Conservation (phyloP, 2,888 invertebrate genomes). For the Lithophane leautieri region DNA sequence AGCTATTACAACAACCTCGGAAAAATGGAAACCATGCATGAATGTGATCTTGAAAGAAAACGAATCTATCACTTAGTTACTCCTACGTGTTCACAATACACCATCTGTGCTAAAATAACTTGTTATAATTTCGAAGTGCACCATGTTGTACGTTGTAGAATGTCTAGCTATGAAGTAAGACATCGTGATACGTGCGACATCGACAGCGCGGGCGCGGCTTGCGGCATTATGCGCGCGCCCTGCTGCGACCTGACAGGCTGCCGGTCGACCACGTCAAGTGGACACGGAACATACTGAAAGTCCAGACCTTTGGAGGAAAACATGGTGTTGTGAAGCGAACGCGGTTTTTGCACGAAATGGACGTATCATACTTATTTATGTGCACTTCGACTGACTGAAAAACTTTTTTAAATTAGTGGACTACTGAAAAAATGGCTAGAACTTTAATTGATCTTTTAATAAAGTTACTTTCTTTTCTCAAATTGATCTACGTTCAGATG, state of each 20-base stretch:
- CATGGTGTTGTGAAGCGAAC: neutral
- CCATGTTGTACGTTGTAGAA: constrained; percentile 6
- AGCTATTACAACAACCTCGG: neutral
- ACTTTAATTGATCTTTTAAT: neutral
- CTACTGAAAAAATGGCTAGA: neutral
- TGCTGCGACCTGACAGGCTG: constrained; percentile 28
- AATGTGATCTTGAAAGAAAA: neutral
- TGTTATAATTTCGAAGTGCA: constrained; percentile 3
- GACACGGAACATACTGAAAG: neutral
- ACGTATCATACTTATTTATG: neutral
- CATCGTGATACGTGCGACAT: constrained; percentile 15
- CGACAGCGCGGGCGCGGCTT: constrained; percentile 15
- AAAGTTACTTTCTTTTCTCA: neutral
- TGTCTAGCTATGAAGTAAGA: constrained; percentile 22
- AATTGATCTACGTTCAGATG: no score
- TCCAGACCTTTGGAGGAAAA: constrained; percentile 13
- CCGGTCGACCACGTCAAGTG: neutral
- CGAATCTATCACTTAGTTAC: no score
- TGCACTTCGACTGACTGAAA: no score
- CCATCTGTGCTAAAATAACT: neutral
- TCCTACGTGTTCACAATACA: neutral
- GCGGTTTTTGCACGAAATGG: neutral
- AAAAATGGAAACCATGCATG: neutral
- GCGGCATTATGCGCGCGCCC: constrained; percentile 40
- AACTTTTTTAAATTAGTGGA: no score